Base-by-base conservation (phyloP, 2,797 vertebrate genomes). In the Lithobates pipiens region DNA sequence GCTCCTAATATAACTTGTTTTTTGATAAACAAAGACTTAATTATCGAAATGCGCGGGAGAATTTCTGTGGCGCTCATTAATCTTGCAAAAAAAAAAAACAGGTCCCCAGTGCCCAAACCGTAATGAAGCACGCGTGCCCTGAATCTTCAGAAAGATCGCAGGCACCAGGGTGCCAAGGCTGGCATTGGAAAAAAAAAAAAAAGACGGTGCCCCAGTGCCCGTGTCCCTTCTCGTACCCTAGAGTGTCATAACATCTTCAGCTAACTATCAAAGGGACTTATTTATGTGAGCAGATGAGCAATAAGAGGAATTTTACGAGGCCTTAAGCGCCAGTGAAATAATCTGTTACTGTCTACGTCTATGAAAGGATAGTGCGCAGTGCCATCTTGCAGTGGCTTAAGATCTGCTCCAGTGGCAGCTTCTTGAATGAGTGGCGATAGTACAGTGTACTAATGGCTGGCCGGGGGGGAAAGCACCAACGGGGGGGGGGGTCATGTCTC, bases 1-100 rank as follows among this genome's bases (percentile, higher is more conserved):
- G 98, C 97, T 98, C 97, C 98, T 99, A 99, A 98, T 99, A 99
- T 98, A 99, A 98, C 98, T 99, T 99, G 97, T 99, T 99, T 99
- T 99, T 99, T 99, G 97, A 99, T 98, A 99, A 99, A 99, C 98
- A 99, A 99, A 99, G 98, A 98, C 98, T 99, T 99, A 99, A 99
- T 99, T 99, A 99, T 99, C 96, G 96, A 97, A 97, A 98, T 98
- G 98, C 97, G 96, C 97, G 96, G 96, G 97, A 99, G 97, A 99
- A 98, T 98, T 98, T 99, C 97, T 95, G 96, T 95, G 95, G 97
- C 95, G 94, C 97, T 99, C 98, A 99, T 99, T 99, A 99, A 99
- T 99, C 98, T 99, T 98, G 97, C 96, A 97, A 96, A 97, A 98
- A 77, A 83, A 96, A 97, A 97, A 97, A 97, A 97, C 97, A 97